Conservation (phyloP, 2,113 vertebrate species). For the Bos taurus region ARS-UCD2.0 NC_037347.1:63693501-63694000, state of each 20-base stretch:
- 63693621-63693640: neutral
- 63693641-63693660: neutral
- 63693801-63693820: conserved; percentile 50
- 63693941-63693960: conserved; percentile 63
- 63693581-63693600: neutral
- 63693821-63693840: conserved; percentile 53
- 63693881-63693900: neutral
- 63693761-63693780: neutral
- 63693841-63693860: conserved; percentile 70
- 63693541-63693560: neutral
- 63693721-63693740: rapidly evolving
- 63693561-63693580: neutral
- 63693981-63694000: conserved; percentile 51
- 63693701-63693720: neutral
- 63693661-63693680: neutral
- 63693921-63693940: neutral
- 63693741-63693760: neutral
- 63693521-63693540: neutral
- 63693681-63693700: neutral
- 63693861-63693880: conserved; percentile 57
- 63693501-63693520: neutral
- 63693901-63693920: conserved; percentile 24
- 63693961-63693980: conserved; percentile 66
- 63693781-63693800: neutral
- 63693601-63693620: neutral